Conservation (phyloP, 2,888 invertebrate species). For the Tubulanus polymorphus region DNA sequence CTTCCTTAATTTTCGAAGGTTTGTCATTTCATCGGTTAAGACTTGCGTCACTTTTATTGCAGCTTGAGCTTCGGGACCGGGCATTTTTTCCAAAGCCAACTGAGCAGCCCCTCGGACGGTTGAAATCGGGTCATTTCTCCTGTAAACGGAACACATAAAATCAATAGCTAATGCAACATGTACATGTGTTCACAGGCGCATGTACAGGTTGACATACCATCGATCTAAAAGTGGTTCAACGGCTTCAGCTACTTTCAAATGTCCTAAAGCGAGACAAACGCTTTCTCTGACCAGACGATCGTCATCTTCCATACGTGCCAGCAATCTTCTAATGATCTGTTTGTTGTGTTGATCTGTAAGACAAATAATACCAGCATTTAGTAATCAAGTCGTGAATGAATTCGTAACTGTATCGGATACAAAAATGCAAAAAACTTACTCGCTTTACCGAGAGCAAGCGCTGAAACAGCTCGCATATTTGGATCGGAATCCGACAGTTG, state of each 20-base stretch:
- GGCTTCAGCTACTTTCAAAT: conserved; percentile 27
- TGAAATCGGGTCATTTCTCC: conserved; percentile 44
- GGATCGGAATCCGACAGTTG: conserved; percentile 35
- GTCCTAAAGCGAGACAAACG: conserved; percentile 36
- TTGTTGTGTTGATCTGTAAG: conserved; percentile 12
- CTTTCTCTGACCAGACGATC: conserved; percentile 41
- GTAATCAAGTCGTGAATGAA: neutral
- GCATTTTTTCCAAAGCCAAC: conserved; percentile 37
- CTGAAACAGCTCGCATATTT: conserved; percentile 39
- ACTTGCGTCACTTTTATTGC: conserved; percentile 43
- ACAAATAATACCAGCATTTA: neutral
- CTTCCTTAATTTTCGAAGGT: conserved; percentile 18
- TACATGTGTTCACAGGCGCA: neutral
- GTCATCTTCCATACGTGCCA: conserved; percentile 30
- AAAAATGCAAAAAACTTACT: too few species aligned
- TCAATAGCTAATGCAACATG: too few species aligned
- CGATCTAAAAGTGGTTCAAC: conserved; percentile 28
- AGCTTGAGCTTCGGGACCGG: conserved; percentile 36
- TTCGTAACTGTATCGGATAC: too few species aligned
- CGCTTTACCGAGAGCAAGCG: conserved; percentile 39
- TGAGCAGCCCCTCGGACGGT: conserved; percentile 39
- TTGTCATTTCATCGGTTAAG: conserved; percentile 37
- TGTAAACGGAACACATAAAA: conserved; percentile 19
- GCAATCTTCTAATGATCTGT: conserved; percentile 22
- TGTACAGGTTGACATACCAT: conserved; percentile 26